Conservation (phyloP, 2,888 invertebrate genomes). For the Fragum fragum region DNA sequence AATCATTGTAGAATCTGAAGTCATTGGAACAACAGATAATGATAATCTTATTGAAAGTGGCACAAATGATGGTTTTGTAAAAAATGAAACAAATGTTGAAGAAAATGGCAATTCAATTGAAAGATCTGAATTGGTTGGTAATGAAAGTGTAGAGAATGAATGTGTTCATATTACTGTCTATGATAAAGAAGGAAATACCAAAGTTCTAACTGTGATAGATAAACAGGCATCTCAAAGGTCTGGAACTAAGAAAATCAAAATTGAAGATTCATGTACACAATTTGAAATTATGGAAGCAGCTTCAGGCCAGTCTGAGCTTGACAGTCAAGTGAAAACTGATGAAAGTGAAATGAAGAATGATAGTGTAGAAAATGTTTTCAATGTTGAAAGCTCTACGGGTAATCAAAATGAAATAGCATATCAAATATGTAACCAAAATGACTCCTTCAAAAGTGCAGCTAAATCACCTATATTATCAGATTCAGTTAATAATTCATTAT, state of each 20-base stretch:
- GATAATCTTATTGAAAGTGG: background rate
- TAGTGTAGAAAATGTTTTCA: background rate
- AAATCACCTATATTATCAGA: background rate
- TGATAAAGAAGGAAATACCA: slow-evolving; percentile 40
- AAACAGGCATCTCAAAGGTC: slow-evolving; percentile 45
- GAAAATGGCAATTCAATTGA: slow-evolving; percentile 3
- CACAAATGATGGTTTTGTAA: background rate
- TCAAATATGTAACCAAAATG: background rate
- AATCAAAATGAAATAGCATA: slow-evolving; percentile 12
- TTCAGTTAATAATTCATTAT: background rate
- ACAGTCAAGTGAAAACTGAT: background rate
- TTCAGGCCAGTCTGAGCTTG: background rate
- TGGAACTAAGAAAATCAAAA: slow-evolving; percentile 31
- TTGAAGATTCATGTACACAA: background rate
- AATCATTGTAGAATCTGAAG: background rate
- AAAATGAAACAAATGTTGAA: background rate
- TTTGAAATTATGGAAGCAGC: background rate
- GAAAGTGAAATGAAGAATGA: background rate
- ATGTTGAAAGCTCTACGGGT: background rate
- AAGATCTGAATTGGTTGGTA: background rate
- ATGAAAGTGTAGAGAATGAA: background rate
- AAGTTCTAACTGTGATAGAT: slow-evolving; percentile 49
- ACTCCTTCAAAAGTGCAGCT: slow-evolving; percentile 17
- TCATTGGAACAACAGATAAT: background rate
- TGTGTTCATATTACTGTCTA: slow-evolving; percentile 48